Conservation (phyloP, 2,113 vertebrate genomes). For the Buteo buteo region DNA sequence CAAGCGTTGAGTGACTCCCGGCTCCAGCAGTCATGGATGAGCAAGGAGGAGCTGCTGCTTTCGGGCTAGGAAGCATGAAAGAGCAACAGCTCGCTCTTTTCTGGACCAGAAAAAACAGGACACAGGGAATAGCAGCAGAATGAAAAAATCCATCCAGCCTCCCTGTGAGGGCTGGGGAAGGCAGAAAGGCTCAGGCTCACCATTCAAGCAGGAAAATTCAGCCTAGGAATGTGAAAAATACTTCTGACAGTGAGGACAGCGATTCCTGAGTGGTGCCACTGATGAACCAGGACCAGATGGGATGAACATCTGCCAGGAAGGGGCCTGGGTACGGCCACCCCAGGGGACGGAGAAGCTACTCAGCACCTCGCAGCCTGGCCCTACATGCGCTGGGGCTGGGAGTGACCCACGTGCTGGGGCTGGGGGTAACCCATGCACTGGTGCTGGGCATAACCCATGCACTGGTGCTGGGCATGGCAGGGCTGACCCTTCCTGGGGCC, state of each 20-base stretch:
- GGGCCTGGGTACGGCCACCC: rapidly evolving
- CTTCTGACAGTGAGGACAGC: not conserved
- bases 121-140: not conserved
- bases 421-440: not conserved
- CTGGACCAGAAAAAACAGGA: not conserved
- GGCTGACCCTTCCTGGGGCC: not conserved
- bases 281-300: not conserved
- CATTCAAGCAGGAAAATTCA: not conserved
- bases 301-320: not conserved
- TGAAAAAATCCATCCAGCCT: not conserved
- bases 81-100: rapidly evolving
- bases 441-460: not conserved
- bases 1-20: rapidly evolving
- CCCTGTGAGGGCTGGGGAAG: not conserved
- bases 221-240: not conserved
- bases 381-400: not conserved
- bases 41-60: not conserved
- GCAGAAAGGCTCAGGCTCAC: not conserved
- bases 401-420: not conserved
- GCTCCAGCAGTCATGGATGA: rapidly evolving
- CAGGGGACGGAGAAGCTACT: not conserved
- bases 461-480: not conserved
- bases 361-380: not conserved
- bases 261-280: not conserved
- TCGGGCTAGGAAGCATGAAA: not conserved